Evolutionary conservation across 2,888 invertebrate species (phyloP).

Genomic region (Lamproptera curius): DNA sequence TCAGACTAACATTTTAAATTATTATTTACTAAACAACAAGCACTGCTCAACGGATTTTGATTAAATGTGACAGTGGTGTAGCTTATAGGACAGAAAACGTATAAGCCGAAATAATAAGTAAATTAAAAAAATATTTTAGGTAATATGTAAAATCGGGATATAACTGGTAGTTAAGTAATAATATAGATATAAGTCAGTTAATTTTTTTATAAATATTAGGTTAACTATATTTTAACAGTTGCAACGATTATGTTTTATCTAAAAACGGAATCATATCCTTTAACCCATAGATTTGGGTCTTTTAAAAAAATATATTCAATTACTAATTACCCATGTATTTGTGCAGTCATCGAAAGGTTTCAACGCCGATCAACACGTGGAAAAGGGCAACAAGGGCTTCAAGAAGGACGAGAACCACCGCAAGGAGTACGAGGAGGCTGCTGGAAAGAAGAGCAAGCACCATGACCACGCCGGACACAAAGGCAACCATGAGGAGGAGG

Average conservation of each 20-base stretch:
- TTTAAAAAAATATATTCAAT: not conserved
- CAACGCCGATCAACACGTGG: constrained; percentile 76
- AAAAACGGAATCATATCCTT: not conserved
- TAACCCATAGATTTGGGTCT: no score
- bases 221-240: no score
- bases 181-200: not conserved
- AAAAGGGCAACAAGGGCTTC: constrained; percentile 78
- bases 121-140: no score
- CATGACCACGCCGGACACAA: constrained; percentile 81
- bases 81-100: no score
- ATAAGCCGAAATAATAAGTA: no score
- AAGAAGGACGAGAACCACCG: constrained; percentile 78
- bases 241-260: not conserved
- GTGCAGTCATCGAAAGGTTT: constrained; percentile 74
- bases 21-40: no score
- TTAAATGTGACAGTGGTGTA: no score
- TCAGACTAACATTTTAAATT: no score
- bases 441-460: constrained; percentile 80
- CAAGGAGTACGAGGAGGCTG: constrained; percentile 80
- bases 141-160: no score
- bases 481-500: constrained; percentile 82
- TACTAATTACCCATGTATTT: not conserved
- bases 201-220: not conserved
- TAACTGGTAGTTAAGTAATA: not conserved
- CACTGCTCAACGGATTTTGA: no score